Evolutionary conservation across 2,888 invertebrate species (phyloP), one percentile per base, ranked within the genome.

Genomic region (Lasioglossum lativentre): DNA sequence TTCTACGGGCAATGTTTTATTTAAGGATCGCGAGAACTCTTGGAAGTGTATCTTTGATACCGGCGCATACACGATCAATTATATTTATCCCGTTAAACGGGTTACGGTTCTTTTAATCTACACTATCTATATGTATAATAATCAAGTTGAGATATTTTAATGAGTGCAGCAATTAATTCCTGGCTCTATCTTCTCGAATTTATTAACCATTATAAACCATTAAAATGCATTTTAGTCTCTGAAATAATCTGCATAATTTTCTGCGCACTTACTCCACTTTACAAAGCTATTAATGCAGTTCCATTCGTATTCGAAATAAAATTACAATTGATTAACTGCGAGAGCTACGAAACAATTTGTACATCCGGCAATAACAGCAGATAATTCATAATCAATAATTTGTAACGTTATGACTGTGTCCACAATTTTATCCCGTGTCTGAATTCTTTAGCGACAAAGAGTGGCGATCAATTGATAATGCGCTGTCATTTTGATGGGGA

Each of bases 1-100:
- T 87, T 78, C 83, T 86, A 77, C 73, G 40, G 66, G 76, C 70
- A 66, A 87, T 87, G 86, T 82, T 82, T 87, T 86, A 86, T 87
- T 86, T 87, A 87, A 81, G 42, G 74, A 73, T 63, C 23, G 27
- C 19, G 75, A 40, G 34, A 79, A 70, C 63, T 75, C 70, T 56
- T 78, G 86, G 80, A 73, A 83, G 78, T 77, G 83, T 78, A 83
- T 83, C 79, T 80, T 82, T 70, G 78, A 86, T 82, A 82, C 75
- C 68, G 56, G 10, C 45, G 59, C 75, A 79, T 76, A 71, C 59
- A 78, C 56, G 75, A 74, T 86, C 71, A 80, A 80, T 80, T 73
- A 80, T 85, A 80, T 85, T 78, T 73, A 70, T 75, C 34, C 23
- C n/a, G 14, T 45, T 84, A 84, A 84, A 84, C 59, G 63, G n/a